Evolutionary conservation across 2,888 invertebrate species (phyloP), one percentile per base, ranked within the genome.

Genomic region (Nemotelus pantherinus): DNA sequence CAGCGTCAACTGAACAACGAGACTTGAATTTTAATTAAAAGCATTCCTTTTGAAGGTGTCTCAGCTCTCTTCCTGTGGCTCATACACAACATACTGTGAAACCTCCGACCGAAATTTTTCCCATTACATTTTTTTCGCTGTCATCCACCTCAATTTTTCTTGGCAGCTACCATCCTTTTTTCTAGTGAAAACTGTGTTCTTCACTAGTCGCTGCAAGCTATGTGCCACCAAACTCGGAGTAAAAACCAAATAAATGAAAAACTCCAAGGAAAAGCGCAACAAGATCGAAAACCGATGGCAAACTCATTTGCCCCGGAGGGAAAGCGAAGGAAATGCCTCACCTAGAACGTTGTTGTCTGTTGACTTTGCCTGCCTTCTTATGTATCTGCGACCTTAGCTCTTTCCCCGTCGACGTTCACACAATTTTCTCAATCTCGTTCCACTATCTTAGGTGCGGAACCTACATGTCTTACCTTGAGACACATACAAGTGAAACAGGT

Each of bases 271-370:
- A 77, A 79, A 71, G 74, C 77, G 74, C 77, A 75, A 78, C 68
- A 78, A 72, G 77, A 78, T 65, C 60, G 76, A 77, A 77, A 74
- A 65, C 57, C 53, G 48, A 74, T 74, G 60, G 60, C 60, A 74
- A 60, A 74, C 60, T 63, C 60, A 74, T 74, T 48, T 74, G 60
- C 39, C 63, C 74, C 9, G 60, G 39, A 63, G 64, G 77, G 72
- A 79, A 71, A 47, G 74, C 77, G 67, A 57, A 48, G 41, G 43
- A 76, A 48, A 45, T 78, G 44, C 79, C 79, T 79, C 78, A 79
- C 79, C 76, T 78, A 50, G 78, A 78, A 78, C 68, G 74, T 78
- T 79, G 77, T 79, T 79, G 79, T 78, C 79, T 78, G 77, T 74
- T 79, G 65, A 79, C 72, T 77, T 77, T 43, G 48, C 48, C 63